Conservation (phyloP, 2,113 vertebrate species). For the Piaya cayana region DNA sequence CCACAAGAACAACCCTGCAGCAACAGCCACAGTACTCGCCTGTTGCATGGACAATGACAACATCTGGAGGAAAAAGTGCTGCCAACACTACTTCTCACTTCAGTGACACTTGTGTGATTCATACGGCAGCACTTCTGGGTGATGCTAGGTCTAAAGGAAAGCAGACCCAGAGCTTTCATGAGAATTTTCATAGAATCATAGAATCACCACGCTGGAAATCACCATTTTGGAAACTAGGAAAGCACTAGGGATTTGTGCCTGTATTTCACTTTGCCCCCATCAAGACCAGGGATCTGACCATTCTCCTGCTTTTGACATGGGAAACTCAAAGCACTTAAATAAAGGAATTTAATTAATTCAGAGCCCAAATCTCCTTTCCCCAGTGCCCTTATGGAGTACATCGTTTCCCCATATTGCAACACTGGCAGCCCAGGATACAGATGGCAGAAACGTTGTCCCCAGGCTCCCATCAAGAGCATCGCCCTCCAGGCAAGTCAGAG, state of each 20-base stretch:
- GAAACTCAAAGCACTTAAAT: background rate
- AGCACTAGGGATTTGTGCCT: background rate
- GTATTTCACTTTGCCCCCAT: background rate
- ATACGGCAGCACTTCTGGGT: background rate
- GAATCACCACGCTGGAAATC: too few species aligned
- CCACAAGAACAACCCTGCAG: background rate
- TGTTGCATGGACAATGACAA: background rate
- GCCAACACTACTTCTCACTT: background rate
- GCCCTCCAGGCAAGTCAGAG: background rate
- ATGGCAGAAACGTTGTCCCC: background rate
- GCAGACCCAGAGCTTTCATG: background rate
- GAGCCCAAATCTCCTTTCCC: background rate
- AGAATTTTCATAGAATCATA: too few species aligned
- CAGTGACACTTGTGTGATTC: background rate
- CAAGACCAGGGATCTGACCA: background rate
- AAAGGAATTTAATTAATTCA: background rate
- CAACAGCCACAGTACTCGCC: rapidly evolving
- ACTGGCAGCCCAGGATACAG: rapidly evolving
- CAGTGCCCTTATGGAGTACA: too few species aligned
- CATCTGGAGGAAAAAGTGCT: background rate
- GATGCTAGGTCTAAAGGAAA: background rate
- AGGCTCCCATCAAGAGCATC: background rate
- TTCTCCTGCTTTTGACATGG: background rate
- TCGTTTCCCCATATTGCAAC: background rate
- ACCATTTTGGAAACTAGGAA: background rate